Conservation (phyloP, 2,113 vertebrate species). For the Egretta garzetta region DNA sequence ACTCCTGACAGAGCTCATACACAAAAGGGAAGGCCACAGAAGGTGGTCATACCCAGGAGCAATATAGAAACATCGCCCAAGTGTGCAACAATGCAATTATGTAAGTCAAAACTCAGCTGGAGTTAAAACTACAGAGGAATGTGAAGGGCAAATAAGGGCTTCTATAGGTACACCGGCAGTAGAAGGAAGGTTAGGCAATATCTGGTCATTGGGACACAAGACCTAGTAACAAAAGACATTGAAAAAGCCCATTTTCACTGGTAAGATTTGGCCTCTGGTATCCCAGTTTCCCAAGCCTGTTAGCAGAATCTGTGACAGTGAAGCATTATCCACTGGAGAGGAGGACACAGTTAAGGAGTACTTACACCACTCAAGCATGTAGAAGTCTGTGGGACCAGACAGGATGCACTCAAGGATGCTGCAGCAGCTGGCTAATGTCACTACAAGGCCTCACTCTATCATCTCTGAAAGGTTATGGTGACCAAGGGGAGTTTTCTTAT, state of each 20-base stretch:
- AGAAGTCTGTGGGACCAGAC: background rate
- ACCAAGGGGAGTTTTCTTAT: background rate
- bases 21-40: background rate
- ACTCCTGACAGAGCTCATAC: background rate
- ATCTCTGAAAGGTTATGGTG: background rate
- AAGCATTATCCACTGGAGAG: background rate
- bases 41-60: background rate
- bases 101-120: background rate
- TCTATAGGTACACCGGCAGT: background rate
- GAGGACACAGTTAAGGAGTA: background rate
- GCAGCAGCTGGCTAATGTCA: background rate
- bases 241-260: background rate
- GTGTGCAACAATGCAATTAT: background rate
- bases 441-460: background rate
- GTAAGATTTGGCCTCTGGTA: background rate
- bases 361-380: background rate
- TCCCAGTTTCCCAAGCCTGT: background rate
- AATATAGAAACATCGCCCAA: background rate
- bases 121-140: background rate
- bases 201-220: background rate
- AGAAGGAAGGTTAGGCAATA: background rate
- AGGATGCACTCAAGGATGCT: background rate
- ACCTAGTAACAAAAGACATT: background rate
- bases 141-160: background rate
- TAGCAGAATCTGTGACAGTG: background rate